phyloP scores from a whole-genome alignment of 2,797 vertebrate species.

The Coregonus sp. region DNA sequence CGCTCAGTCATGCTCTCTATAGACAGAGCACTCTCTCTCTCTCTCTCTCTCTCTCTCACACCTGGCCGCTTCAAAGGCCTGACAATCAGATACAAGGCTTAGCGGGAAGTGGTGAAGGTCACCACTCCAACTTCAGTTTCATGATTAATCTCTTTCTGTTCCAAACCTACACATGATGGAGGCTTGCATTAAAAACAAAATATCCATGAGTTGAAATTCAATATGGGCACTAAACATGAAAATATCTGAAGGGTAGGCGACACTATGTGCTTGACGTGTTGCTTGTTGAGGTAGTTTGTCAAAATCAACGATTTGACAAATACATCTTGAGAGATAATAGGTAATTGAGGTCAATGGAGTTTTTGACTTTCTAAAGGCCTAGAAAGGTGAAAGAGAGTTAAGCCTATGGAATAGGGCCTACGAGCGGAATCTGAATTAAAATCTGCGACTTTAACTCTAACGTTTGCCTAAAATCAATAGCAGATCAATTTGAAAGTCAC shows the following conservation, averaged over 20 bases:
- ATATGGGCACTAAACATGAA: conserved; percentile 7
- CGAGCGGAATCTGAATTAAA: no score
- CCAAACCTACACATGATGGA: neutral
- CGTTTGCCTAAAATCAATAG: no score
- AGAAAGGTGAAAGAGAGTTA: no score
- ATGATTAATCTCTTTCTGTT: neutral
- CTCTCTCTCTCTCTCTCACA: neutral
- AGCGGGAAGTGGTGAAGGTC: neutral
- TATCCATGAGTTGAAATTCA: conserved; percentile 33
- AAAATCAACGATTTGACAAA: neutral
- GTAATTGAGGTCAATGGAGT: neutral
- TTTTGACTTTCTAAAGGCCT: neutral
- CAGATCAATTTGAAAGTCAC: no score
- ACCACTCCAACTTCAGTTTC: no score
- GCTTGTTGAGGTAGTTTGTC: neutral
- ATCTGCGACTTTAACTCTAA: no score
- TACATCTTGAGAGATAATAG: neutral
- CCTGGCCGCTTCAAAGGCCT: neutral
- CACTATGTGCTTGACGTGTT: neutral
- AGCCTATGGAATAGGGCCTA: no score
- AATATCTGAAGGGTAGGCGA: conserved; percentile 36
- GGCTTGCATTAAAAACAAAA: no score
- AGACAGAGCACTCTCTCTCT: conserved; percentile 34
- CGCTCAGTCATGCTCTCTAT: no score
- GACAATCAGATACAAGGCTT: neutral